Percentiles rank a stretch among this genome's conserved stretches.
Conservation (phyloP, 2,113 vertebrate genomes). For the Pteropus alecto region DNA sequence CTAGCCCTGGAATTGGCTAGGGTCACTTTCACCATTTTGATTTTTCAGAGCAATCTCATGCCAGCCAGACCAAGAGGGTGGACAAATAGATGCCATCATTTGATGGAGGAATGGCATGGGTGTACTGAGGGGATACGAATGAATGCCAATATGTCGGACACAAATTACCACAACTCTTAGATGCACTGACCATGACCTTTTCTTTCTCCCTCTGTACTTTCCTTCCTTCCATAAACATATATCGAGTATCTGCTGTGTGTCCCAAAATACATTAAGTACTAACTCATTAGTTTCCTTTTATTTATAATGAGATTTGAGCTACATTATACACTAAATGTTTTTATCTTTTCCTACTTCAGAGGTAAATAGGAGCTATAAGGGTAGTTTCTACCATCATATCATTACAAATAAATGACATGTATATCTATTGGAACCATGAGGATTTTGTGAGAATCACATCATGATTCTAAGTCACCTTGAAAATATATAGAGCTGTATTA, state of each 20-base stretch:
- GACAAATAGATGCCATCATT: background rate
- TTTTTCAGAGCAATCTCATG: background rate
- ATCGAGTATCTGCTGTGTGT: background rate
- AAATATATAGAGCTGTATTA: background rate
- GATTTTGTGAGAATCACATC: conserved; percentile 25
- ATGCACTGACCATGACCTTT: background rate
- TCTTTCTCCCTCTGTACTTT: background rate
- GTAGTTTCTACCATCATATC: background rate
- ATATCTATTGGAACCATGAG: background rate
- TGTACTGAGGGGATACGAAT: background rate
- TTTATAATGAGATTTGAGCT: background rate
- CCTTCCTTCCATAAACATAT: background rate
- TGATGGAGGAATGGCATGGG: background rate
- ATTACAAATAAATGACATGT: background rate
- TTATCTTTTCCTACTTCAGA: background rate
- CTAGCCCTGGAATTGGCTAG: background rate
- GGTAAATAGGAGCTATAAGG: background rate
- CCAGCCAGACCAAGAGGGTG: background rate
- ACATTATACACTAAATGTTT: background rate
- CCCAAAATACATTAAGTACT: background rate
- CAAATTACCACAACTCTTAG: background rate
- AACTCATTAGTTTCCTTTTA: background rate
- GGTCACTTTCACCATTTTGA: background rate
- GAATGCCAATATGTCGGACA: background rate
- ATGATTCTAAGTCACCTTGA: conserved; percentile 47